Conservation (phyloP, 2,888 invertebrate species). For the Nemapogon koenigi region DNA sequence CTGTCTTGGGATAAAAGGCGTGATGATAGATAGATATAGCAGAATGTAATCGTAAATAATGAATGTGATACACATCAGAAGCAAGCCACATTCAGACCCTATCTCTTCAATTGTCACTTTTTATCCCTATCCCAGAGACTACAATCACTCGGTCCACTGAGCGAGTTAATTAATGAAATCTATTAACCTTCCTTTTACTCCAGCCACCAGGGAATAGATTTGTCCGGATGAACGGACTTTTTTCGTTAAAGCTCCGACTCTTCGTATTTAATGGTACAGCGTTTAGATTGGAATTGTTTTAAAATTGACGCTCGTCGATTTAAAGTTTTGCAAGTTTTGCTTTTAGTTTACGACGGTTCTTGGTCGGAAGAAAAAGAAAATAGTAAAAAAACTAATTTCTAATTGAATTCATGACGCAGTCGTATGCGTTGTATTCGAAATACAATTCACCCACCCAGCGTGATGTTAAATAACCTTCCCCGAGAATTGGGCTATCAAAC, state of each 20-base stretch:
- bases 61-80: constrained; percentile 2
- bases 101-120: constrained; percentile 44
- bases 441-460: no score
- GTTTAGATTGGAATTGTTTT: constrained; percentile 7
- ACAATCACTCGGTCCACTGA: constrained; percentile 61
- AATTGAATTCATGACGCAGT: no score
- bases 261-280: constrained; percentile 8
- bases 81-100: constrained; percentile 21
- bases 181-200: constrained; percentile 55
- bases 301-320: constrained; percentile 8
- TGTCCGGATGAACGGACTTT: constrained; percentile 5
- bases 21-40: no score
- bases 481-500: no score
- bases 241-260: constrained; percentile 2
- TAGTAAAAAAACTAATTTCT: no score
- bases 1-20: no score
- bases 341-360: no score
- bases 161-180: constrained; percentile 65
- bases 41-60: no score
- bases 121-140: constrained; percentile 38
- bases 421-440: no score
- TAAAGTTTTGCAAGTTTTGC: constrained; percentile 1
- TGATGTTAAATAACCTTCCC: no score
- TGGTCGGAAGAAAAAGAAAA: no score
- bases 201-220: constrained; percentile 23